Conservation (phyloP, 2,888 invertebrate species). For the Falcaria lacertinaria region DNA sequence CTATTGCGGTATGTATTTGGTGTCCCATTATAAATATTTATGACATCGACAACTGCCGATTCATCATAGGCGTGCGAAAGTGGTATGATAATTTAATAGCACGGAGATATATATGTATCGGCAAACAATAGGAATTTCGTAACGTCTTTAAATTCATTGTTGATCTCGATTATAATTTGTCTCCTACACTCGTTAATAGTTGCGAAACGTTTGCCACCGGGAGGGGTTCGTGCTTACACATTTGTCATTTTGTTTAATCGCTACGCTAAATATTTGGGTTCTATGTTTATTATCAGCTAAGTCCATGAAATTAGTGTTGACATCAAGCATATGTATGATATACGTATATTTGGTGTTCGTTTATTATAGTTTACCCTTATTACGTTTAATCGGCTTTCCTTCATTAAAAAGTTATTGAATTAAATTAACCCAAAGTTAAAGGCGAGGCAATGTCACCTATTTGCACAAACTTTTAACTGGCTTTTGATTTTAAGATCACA, state of each 20-base stretch:
- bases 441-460: too few relatives aligned
- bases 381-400: too few relatives aligned
- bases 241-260: neutral
- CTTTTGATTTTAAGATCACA: too few relatives aligned
- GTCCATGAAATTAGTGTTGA: too few relatives aligned
- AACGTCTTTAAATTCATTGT: constrained; percentile 50
- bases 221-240: neutral
- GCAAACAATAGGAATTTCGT: constrained; percentile 51
- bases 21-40: constrained; percentile 19
- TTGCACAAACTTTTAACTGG: too few relatives aligned
- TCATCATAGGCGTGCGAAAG: constrained; percentile 31
- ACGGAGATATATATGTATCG: constrained; percentile 38
- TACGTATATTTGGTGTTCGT: too few relatives aligned
- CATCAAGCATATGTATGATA: too few relatives aligned
- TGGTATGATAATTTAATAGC: constrained; percentile 30
- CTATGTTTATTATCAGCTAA: too few relatives aligned
- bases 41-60: constrained; percentile 14
- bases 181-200: constrained; percentile 45
- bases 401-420: too few relatives aligned
- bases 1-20: neutral
- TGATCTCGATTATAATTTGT: constrained; percentile 57
- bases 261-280: neutral
- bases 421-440: too few relatives aligned
- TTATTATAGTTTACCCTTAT: too few relatives aligned
- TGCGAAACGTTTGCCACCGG: constrained; percentile 19